Evolutionary conservation across 2,113 vertebrate genomes (phyloP), one percentile per base, ranked within the genome.

Genomic region (Hypocryptadius cinnamomeus): DNA sequence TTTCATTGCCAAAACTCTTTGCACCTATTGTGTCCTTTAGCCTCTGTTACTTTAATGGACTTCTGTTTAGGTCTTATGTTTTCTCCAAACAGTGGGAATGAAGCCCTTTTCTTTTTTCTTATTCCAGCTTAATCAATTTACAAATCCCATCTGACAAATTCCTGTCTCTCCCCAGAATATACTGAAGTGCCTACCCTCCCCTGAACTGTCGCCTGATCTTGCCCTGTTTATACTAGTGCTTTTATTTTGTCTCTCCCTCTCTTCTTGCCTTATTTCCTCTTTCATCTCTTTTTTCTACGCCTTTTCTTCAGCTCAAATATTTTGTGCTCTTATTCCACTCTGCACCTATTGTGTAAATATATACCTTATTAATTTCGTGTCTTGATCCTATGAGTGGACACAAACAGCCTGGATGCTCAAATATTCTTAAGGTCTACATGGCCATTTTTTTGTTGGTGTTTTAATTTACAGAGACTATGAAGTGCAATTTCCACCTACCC

Each of bases 381-480:
- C 42, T 72, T 44, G 15, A 72, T 82, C 27, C 22, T 83, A 77
- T 83, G 33, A 40, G 27, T 6, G 1, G 45, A n/a, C 22, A 9
- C 11, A 13, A 89, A 54, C 42, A 74, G 19, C 42, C 28, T 83
- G 30, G 45, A 16, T 60, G 15, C 13, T 47, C 28, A 57, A 44
- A 53, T 60, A 37, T n/a, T 47, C 14, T 65, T 54, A 37, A 73
- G 28, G 8, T 80, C 40, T 80, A 37, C 0, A 1, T 71, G 54
- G 53, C 21, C 6, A 12, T 72, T 54, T 78, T 68, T 59, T 79
- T 74, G 28, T 22, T 70, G 83, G 6, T 91, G 37, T 73, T 94
- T 91, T 85, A 89, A 31, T 89, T 92, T 95, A 31, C 76, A 98
- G 98, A 63, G 72, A 25, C 19, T 98, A 98, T 23, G 76, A 96